These are phyloP conservation scores for Volucella inflata DNA, from an alignment of 2,888 invertebrate genomes.

Conservation along the genomic window DNA sequence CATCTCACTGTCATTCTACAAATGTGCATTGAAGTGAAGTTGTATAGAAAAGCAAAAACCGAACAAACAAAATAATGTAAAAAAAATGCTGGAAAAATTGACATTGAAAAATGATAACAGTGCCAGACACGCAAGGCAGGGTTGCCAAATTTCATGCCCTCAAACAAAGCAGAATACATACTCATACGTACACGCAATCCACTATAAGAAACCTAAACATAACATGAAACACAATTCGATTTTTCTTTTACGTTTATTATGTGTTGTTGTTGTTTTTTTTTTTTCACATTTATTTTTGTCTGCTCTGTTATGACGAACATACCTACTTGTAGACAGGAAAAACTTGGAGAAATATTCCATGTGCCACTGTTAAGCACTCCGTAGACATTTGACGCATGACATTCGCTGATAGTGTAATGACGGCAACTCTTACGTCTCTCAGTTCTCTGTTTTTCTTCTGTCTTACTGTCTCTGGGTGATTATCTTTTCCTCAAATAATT, in stretches of 20 bases:
- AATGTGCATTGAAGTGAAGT: conserved; percentile 26
- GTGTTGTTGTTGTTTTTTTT: background rate
- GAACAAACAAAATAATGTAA: background rate
- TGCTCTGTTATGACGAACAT: background rate
- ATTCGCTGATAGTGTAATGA: too few relatives aligned
- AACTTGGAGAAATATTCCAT: too few relatives aligned
- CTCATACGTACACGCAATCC: conserved; percentile 37
- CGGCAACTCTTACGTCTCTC: too few relatives aligned
- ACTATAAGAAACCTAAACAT: background rate
- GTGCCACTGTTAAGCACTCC: too few relatives aligned
- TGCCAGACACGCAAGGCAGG: conserved; percentile 47
- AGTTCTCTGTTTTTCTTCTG: too few relatives aligned
- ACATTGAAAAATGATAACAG: conserved; percentile 74
- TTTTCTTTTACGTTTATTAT: background rate
- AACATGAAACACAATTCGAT: too few relatives aligned
- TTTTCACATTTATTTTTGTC: background rate
- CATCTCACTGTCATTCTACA: conserved; percentile 47
- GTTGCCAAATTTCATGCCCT: conserved; percentile 65
- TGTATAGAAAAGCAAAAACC: conserved; percentile 6
- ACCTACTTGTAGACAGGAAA: too few relatives aligned
- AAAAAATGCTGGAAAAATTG: conserved; percentile 55
- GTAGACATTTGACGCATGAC: too few relatives aligned
- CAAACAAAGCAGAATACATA: conserved; percentile 32
- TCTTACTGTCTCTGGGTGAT: too few relatives aligned
- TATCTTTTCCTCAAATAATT: background rate